These are phyloP conservation scores for Yoshiicerus persimilis DNA, from an alignment of 1,140 invertebrate genomes.

Conservation along the genomic window DNA sequence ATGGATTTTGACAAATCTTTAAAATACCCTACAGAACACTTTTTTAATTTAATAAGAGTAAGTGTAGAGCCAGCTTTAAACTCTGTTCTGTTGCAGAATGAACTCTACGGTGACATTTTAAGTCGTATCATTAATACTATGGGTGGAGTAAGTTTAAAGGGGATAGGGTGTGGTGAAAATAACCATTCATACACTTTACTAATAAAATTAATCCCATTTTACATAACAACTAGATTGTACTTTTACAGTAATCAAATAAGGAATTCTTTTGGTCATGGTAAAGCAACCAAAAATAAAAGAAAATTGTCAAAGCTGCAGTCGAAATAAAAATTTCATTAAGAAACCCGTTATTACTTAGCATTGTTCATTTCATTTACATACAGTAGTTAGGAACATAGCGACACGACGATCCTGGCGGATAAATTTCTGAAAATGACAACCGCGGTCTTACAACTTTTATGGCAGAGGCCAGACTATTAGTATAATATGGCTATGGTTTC, in stretches of 20 bases:
- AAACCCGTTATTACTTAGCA: too few relatives aligned
- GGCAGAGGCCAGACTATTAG: too few relatives aligned
- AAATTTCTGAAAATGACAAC: too few relatives aligned
- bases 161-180: neutral
- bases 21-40: neutral
- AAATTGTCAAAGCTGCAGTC: neutral
- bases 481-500: too few relatives aligned
- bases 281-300: neutral
- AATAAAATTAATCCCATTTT: neutral
- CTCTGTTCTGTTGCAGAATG: neutral
- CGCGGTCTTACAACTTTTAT: too few relatives aligned
- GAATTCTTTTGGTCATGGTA: neutral
- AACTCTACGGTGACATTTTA: neutral
- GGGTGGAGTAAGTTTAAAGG: neutral
- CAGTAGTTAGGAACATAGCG: too few relatives aligned
- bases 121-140: neutral
- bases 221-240: neutral
- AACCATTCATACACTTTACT: neutral
- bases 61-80: neutral
- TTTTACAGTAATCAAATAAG: neutral
- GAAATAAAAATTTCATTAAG: too few relatives aligned
- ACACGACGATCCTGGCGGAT: too few relatives aligned
- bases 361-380: too few relatives aligned
- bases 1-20: neutral
- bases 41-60: neutral